Evolutionary conservation across 2,797 vertebrate genomes (phyloP).

Genomic region (Acipenser ruthenus): DNA sequence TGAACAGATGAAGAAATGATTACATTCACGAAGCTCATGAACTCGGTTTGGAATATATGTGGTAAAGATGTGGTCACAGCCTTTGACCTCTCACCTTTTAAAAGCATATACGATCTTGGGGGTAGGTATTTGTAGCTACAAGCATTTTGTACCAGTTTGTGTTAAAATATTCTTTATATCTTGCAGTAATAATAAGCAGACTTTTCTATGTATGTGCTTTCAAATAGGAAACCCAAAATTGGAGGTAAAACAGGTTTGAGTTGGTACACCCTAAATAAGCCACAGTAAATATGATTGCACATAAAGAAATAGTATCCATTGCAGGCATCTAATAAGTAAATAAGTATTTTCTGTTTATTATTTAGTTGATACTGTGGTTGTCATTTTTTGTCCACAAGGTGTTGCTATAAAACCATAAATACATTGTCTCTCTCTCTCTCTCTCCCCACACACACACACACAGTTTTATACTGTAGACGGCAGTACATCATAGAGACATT

Average conservation of each 20-base stretch:
- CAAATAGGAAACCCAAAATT: too few species aligned
- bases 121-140: slow-evolving; percentile 40
- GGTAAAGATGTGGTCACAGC: slow-evolving; percentile 59
- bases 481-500: too few species aligned
- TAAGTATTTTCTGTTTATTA: too few species aligned
- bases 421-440: slow-evolving; percentile 4
- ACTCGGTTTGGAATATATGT: slow-evolving; percentile 75
- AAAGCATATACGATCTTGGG: slow-evolving; percentile 63
- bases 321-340: too few species aligned
- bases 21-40: slow-evolving; percentile 72
- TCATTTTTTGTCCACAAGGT: slow-evolving; percentile 34
- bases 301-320: too few species aligned
- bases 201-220: not conserved
- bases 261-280: too few species aligned
- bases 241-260: too few species aligned
- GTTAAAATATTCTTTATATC: slow-evolving; percentile 11
- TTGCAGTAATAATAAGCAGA: slow-evolving; percentile 31
- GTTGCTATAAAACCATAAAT: slow-evolving; percentile 47
- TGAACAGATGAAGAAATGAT: slow-evolving; percentile 62
- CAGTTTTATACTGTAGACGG: too few species aligned
- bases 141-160: slow-evolving; percentile 13
- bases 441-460: too few species aligned
- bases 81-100: slow-evolving; percentile 66
- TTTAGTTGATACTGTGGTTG: too few species aligned
- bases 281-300: too few species aligned